Conservation (phyloP, 2,888 invertebrate species). For the Tipula unca region DNA sequence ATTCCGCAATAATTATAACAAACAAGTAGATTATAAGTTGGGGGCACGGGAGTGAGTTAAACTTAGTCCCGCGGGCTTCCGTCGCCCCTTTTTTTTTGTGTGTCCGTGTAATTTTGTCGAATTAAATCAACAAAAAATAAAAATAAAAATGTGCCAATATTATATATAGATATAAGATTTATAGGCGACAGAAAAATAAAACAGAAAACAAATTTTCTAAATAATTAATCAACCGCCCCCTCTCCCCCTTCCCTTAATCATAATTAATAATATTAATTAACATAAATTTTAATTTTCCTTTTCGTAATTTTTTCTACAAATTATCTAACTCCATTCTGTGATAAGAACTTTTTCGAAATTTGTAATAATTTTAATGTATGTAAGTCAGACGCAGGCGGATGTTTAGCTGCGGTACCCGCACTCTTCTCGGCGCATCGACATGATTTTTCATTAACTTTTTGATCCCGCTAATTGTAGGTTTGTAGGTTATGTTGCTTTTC, state of each 20-base stretch:
- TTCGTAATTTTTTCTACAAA: background rate
- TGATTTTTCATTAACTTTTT: conserved; percentile 14
- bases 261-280: conserved; percentile 1
- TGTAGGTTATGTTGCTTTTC: background rate
- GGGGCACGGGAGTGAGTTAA: background rate
- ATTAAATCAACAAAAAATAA: background rate
- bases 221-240: too few relatives aligned
- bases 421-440: background rate
- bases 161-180: conserved; percentile 16
- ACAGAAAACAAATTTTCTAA: background rate
- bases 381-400: background rate
- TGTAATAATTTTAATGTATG: background rate
- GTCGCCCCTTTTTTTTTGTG: background rate
- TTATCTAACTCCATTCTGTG: conserved; percentile 19
- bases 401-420: background rate
- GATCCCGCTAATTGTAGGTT: background rate
- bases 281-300: conserved; percentile 15
- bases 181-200: background rate
- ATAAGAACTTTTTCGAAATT: conserved; percentile 10
- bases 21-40: background rate
- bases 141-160: conserved; percentile 10
- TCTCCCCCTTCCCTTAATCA: background rate
- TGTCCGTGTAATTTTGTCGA: conserved; percentile 2
- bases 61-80: background rate
- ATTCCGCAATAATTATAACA: too few relatives aligned